These are phyloP conservation scores for Shargacucullia verbasci DNA, from an alignment of 2,888 invertebrate genomes.

Conservation along the genomic window DNA sequence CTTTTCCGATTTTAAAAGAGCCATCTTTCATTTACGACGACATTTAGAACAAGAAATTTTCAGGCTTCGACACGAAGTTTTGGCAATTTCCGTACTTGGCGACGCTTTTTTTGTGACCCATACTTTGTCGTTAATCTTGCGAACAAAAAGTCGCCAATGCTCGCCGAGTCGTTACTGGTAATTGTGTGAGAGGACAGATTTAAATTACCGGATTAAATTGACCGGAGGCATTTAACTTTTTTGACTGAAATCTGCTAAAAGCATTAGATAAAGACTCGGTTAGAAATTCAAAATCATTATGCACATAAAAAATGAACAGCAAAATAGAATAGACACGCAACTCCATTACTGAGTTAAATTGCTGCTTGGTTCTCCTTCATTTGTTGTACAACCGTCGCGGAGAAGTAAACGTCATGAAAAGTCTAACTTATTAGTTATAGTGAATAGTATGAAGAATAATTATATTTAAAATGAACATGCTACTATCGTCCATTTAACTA, in stretches of 20 bases:
- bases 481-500: no score
- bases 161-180: constrained; percentile 76
- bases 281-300: constrained; percentile 18
- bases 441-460: no score
- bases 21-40: constrained; percentile 88
- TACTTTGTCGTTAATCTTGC: constrained; percentile 87
- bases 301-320: constrained; percentile 11
- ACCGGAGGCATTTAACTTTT: constrained; percentile 59
- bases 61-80: constrained; percentile 87
- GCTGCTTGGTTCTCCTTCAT: constrained; percentile 1
- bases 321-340: neutral
- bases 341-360: constrained; percentile 20
- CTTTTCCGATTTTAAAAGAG: constrained; percentile 87
- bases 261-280: constrained; percentile 29
- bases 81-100: constrained; percentile 86
- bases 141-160: constrained; percentile 83
- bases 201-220: constrained; percentile 75
- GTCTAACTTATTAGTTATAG: no score
- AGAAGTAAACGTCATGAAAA: no score
- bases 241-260: constrained; percentile 49
- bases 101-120: constrained; percentile 84
- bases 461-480: no score
- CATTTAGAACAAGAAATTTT: constrained; percentile 88
- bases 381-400: constrained; percentile 4
- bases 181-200: constrained; percentile 79